Base-by-base conservation (phyloP, 1,140 invertebrate genomes). In the Cylas formicarius region DNA sequence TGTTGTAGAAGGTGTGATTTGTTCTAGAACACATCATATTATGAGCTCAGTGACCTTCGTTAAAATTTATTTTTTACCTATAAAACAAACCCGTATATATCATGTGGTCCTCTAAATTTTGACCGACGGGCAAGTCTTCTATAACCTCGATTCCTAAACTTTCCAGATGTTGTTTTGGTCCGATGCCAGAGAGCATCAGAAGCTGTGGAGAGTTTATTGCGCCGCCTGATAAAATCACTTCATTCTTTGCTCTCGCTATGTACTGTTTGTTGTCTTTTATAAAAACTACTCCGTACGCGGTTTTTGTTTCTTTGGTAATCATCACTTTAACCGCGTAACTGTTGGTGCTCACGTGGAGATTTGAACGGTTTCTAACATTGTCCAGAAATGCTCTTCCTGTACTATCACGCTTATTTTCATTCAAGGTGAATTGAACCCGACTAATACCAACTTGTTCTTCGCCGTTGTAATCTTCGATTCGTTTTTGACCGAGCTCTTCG, bases 161-260 rank as follows among this genome's bases (percentile, higher is more conserved):
- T 32, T 72, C 33, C 4, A 91, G 63, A 58, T 90, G 81, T 8
- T 74, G 56, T 9, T 63, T 68, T 0, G 84, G 81, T n/a, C 87
- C 88, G 2, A 90, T 67, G 2, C 88, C 88, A 10, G 86, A 90
- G 0, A 90, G 66, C 81, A 91, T 84, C 22, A 92, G 68, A 1
- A 92, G 52, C 54, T 88, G 84, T 0, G 86, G 84, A 0, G 78
- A 75, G 8, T 75, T 80, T 16, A 89, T 76, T 1, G 81, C 74
- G 0, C 86, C 86, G 0, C 81, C 83, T 0, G 82, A 74, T 4
- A 90, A 51, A 17, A 88, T 83, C 0, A 87, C 82, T 66, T 88
- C 84, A 57, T 75, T 80, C 23, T 47, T 67, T 0, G 73, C 73
- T 10, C 47, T 37, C 24, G 60, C 71, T 2, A 50, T 48, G 27